phyloP scores from a whole-genome alignment of 2,797 vertebrate genomes.

The Euphonia xanthogaster region DNA sequence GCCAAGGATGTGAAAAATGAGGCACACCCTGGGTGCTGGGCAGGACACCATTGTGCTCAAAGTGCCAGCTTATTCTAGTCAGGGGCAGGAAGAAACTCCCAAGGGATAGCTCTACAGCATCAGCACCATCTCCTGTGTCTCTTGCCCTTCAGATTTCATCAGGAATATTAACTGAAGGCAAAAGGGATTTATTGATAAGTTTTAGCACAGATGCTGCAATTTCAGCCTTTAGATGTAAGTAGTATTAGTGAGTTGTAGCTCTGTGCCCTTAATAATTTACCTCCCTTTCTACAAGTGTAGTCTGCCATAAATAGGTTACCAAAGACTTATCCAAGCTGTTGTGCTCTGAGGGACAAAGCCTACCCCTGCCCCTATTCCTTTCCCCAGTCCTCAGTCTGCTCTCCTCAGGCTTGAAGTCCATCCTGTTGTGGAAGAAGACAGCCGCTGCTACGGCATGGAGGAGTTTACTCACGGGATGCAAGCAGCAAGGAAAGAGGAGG shows the following conservation, averaged over 20 bases:
- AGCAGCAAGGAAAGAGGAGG: neutral
- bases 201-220: neutral
- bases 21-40: fast-evolving
- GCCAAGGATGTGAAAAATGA: neutral
- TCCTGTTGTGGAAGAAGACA: neutral
- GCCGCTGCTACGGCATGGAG: fast-evolving
- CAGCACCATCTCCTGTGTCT: neutral
- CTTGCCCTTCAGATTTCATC: neutral
- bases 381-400: neutral
- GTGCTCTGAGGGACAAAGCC: neutral
- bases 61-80: neutral
- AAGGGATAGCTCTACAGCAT: neutral
- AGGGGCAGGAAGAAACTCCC: neutral
- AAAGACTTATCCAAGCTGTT: neutral
- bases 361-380: neutral
- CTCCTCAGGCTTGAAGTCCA: neutral
- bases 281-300: neutral
- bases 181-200: neutral
- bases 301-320: neutral
- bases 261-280: neutral
- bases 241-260: fast-evolving
- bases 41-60: neutral
- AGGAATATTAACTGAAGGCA: neutral
- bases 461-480: neutral
- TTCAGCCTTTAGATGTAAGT: neutral